Percentiles rank a stretch among this genome's conserved stretches.
Evolutionary conservation across 1,140 invertebrate species (phyloP).

Genomic region (Drosophila tropicalis): DNA sequence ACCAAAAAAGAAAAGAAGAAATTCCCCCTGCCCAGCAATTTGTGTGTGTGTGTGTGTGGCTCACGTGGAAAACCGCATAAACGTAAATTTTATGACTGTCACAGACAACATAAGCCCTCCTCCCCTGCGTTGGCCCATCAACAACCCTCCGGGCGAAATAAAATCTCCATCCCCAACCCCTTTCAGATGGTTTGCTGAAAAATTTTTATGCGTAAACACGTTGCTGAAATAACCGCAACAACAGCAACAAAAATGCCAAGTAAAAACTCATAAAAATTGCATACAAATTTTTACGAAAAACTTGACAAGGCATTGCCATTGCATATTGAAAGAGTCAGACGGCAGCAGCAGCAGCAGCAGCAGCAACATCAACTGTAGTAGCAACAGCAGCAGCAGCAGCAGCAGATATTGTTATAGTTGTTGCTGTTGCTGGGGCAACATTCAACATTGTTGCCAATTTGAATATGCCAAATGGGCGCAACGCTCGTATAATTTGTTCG

Average conservation of each 20-base stretch:
- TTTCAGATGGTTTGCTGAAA: slow-evolving; percentile 34
- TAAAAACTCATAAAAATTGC: slow-evolving; percentile 64
- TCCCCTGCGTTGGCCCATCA: slow-evolving; percentile 2
- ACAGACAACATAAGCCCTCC: slow-evolving; percentile 6
- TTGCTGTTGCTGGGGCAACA: slow-evolving; percentile 35
- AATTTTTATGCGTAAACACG: slow-evolving; percentile 71
- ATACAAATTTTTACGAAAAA: slow-evolving; percentile 58
- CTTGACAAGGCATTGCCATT: slow-evolving; percentile 50
- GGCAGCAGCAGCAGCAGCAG: slow-evolving; percentile 4
- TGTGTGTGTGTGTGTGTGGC: slow-evolving; percentile 24
- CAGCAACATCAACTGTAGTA: background rate
- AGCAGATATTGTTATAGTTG: slow-evolving; percentile 45
- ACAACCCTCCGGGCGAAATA: slow-evolving; percentile 5
- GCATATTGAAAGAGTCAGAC: slow-evolving; percentile 49
- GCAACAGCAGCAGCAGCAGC: slow-evolving; percentile 8
- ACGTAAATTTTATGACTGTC: slow-evolving; percentile 58
- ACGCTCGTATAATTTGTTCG: slow-evolving; percentile 54
- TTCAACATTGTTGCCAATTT: slow-evolving; percentile 44
- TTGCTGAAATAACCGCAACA: slow-evolving; percentile 61
- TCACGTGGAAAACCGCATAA: slow-evolving; percentile 49
- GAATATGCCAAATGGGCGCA: slow-evolving; percentile 56
- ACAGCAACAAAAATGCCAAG: slow-evolving; percentile 52
- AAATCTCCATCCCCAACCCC: background rate
- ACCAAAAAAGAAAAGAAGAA: background rate
- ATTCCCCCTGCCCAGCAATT: slow-evolving; percentile 9